Conservation (phyloP, 2,797 vertebrate species). For the Limosa lapponica region DNA sequence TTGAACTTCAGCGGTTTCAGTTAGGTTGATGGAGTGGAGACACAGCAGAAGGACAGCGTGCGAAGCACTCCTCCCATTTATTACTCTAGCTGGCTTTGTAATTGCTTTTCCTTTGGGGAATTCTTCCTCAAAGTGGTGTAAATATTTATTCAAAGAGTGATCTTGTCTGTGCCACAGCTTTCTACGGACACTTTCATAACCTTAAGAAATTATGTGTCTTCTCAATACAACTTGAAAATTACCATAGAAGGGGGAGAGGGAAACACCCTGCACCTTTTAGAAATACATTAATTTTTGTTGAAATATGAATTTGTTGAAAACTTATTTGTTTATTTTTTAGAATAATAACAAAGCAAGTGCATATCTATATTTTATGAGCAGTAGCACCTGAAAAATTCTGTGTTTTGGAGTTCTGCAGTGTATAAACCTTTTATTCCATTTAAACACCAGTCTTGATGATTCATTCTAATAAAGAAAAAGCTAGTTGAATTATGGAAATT, state of each 20-base stretch:
- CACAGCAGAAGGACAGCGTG: not conserved
- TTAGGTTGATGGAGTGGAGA: not conserved
- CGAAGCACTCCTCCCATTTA: not conserved
- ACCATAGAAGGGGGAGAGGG: rapidly evolving
- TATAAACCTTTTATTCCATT: not conserved
- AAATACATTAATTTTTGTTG: not conserved
- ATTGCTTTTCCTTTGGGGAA: not conserved
- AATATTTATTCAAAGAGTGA: not conserved
- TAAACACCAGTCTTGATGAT: not conserved
- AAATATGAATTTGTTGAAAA: not conserved
- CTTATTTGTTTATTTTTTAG: not conserved
- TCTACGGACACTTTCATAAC: not conserved
- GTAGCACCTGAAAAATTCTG: not conserved
- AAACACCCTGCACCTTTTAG: not conserved
- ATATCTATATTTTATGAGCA: not conserved
- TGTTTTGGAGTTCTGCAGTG: not conserved
- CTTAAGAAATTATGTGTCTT: not conserved
- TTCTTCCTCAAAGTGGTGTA: not conserved
- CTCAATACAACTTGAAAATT: not conserved
- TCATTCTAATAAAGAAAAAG: not conserved
- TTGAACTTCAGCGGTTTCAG: not conserved
- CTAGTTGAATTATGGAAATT: not conserved
- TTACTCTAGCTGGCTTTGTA: not conserved
- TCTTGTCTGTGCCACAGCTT: not conserved
- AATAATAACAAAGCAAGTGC: not conserved